Evolutionary conservation across 2,888 invertebrate genomes (phyloP).

Genomic region (Ophion obscuratus): DNA sequence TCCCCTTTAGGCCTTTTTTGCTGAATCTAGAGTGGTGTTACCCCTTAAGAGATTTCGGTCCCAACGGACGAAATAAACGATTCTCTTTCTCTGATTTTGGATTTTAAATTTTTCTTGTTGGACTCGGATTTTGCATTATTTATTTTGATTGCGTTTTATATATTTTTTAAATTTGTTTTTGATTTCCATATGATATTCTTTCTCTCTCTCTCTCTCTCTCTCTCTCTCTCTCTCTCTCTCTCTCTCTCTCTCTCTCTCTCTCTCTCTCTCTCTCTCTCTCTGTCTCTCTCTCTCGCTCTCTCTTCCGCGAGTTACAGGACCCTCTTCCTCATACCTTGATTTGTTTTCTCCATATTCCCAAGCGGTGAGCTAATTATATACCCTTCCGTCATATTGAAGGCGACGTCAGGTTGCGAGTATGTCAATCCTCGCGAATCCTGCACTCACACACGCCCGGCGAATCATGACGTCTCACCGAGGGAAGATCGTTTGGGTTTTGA

Average conservation of each 20-base stretch:
- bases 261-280: background rate
- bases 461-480: conserved; percentile 37
- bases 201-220: background rate
- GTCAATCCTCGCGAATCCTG: conserved; percentile 49
- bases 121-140: too few relatives aligned
- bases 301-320: background rate
- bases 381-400: conserved; percentile 57
- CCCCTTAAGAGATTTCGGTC: too few relatives aligned
- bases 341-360: conserved; percentile 11
- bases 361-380: conserved; percentile 58
- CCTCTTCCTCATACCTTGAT: conserved; percentile 37
- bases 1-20: too few relatives aligned
- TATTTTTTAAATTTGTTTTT: too few relatives aligned
- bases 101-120: too few relatives aligned
- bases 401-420: conserved; percentile 51
- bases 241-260: background rate
- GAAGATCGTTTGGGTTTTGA: conserved; percentile 23
- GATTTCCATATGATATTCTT: background rate
- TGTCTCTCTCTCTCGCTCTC: background rate
- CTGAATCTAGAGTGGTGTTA: too few relatives aligned
- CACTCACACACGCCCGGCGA: background rate
- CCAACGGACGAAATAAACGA: too few relatives aligned
- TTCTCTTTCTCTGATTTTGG: too few relatives aligned
- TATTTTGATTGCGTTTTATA: too few relatives aligned
- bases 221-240: background rate